Conservation (phyloP, 1,140 invertebrate genomes). For the Orius laevigatus region DNA sequence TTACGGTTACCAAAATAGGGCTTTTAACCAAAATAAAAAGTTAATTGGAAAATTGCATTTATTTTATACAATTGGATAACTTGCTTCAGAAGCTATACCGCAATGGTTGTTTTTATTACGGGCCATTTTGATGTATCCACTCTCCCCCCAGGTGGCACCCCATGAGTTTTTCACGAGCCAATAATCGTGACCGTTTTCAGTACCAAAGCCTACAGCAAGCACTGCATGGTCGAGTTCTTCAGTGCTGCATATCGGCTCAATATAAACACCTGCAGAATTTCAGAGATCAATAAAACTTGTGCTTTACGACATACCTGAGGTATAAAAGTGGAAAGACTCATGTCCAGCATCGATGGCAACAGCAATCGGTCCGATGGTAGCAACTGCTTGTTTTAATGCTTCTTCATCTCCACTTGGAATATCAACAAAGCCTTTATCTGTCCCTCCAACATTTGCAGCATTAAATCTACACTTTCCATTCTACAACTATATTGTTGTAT, state of each 20-base stretch:
- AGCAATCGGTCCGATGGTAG: slow-evolving; percentile 72
- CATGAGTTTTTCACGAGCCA: slow-evolving; percentile 61
- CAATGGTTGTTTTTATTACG: slow-evolving; percentile 37
- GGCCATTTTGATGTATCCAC: slow-evolving; percentile 36
- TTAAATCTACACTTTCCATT: slow-evolving; percentile 12
- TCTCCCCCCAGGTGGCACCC: slow-evolving; percentile 33
- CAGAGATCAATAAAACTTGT: no score
- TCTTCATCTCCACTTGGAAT: slow-evolving; percentile 44
- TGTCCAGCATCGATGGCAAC: slow-evolving; percentile 73
- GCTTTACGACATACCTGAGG: slow-evolving; percentile 26
- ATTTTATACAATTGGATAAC: no score
- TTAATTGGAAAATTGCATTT: no score
- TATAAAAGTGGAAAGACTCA: slow-evolving; percentile 46
- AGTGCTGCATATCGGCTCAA: slow-evolving; percentile 37
- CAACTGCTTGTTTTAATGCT: slow-evolving; percentile 58
- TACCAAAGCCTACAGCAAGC: slow-evolving; percentile 66
- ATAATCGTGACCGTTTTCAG: slow-evolving; percentile 46
- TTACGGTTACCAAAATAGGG: no score
- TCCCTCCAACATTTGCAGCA: slow-evolving; percentile 47
- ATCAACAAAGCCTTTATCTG: slow-evolving; percentile 66
- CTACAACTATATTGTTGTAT: neutral
- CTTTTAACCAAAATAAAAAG: no score
- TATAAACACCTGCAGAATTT: slow-evolving; percentile 39
- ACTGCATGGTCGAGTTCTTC: slow-evolving; percentile 64
- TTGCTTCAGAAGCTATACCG: slow-evolving; percentile 29